phyloP scores from a whole-genome alignment of 1,140 invertebrate genomes.

The Ridgeia piscesae region DNA sequence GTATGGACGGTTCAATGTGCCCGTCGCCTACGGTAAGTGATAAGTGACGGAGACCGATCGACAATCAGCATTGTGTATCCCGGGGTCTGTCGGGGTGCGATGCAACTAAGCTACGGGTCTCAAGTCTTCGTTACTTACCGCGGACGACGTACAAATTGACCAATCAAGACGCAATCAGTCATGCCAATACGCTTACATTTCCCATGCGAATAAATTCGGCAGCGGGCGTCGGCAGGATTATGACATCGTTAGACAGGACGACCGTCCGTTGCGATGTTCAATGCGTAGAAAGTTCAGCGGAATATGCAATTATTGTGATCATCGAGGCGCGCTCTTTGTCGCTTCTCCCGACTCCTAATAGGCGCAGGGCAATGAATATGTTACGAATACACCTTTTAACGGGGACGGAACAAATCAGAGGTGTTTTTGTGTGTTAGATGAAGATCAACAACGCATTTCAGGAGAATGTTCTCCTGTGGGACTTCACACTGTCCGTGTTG shows the following conservation, averaged over 20 bases:
- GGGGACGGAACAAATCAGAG: not conserved
- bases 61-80: too few species aligned
- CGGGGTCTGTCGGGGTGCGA: too few species aligned
- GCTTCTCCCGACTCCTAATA: not conserved
- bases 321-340: not conserved
- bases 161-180: not conserved
- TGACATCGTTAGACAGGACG: not conserved
- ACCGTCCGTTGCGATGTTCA: not conserved
- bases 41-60: too few species aligned
- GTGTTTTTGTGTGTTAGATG: not conserved
- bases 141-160: not conserved
- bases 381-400: not conserved
- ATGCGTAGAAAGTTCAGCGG: not conserved
- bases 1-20: too few species aligned
- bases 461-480: not conserved
- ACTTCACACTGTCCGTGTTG: not conserved
- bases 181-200: not conserved
- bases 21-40: too few species aligned
- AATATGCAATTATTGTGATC: slow-evolving; percentile 6
- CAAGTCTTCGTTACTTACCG: not conserved
- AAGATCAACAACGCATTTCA: not conserved
- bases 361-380: not conserved
- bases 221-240: not conserved
- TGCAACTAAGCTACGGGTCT: too few species aligned
- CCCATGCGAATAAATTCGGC: not conserved